These are phyloP conservation scores for Gobio gobio DNA, from an alignment of 2,113 vertebrate species.

Conservation along the genomic window DNA sequence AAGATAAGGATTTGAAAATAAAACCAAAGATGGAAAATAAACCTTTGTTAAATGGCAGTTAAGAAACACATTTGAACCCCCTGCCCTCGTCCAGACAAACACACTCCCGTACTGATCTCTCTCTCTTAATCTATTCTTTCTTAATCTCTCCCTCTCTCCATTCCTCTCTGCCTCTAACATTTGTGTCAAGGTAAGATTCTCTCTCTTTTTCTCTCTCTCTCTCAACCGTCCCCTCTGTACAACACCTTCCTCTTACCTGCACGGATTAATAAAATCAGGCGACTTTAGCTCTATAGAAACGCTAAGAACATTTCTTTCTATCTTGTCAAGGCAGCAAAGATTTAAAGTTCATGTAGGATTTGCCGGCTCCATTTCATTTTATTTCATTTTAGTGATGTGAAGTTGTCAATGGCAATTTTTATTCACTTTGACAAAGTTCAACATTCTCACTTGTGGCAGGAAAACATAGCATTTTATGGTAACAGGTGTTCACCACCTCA, in stretches of 20 bases:
- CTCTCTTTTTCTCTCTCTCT: conserved; percentile 6
- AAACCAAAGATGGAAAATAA: neutral
- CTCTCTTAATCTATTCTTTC: conserved; percentile 36
- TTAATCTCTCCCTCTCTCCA: conserved; percentile 50
- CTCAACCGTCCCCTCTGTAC: conserved; percentile 19
- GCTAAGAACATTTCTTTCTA: neutral
- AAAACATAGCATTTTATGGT: neutral
- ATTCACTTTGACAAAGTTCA: conserved; percentile 12
- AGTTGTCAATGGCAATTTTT: neutral
- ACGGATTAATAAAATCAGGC: neutral
- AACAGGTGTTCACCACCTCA: neutral
- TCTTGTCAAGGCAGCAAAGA: neutral
- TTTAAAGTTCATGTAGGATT: neutral
- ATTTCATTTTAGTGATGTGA: neutral
- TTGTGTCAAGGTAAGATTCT: conserved; percentile 66
- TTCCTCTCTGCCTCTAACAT: conserved; percentile 58
- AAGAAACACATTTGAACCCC: conserved; percentile 44
- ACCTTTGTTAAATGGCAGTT: neutral
- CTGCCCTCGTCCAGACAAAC: conserved; percentile 48
- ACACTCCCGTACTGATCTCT: conserved; percentile 23
- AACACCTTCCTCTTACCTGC: neutral
- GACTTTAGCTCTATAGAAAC: neutral
- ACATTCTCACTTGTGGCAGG: neutral
- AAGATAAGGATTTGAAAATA: neutral
- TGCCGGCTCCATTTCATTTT: neutral